Evolutionary conservation across 2,113 vertebrate species (phyloP), one percentile per base, ranked within the genome.

Genomic region (Falco punctatus): DNA sequence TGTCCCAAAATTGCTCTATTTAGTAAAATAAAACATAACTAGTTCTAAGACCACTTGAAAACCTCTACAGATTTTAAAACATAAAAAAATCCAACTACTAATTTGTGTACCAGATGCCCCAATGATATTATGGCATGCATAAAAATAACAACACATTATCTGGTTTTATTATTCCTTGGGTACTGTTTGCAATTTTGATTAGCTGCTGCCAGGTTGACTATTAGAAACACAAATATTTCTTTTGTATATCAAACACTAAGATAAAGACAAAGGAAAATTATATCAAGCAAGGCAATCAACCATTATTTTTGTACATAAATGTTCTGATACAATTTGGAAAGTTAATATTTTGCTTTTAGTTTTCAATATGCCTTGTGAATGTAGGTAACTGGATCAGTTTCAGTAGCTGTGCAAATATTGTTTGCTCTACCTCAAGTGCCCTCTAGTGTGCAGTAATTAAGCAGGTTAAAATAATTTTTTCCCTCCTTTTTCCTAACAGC

Each of bases 371-470:
- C 83, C 70, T 91, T 35, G 58, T 73, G 79, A 94, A 89, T 75
- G 2, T n/a, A 81, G 64, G 92, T 81, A 69, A 14, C 88, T 23
- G 59, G 59, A 74, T 77, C 23, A 0, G 23, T 77, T 49, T 64
- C 70, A 81, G 61, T 35, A 82, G 59, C 86, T 91, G 78, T 71
- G 7, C n/a, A 96, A 88, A 94, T 83, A 86, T 64, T 97, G 84
- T 97, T 97, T 94, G 88, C 97, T 97, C 98, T 98, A 94, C 95
- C 90, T 98, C 97, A 98, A 98, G 99, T 98, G 99, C 99, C 99
- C 99, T 99, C 99, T 99, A 99, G 99, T 98, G 99, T 98, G 98
- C 98, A 98, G 86, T 96, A 90, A 94, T 94, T 95, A 97, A 72
- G 84, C 93, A 97, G 95, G 96, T 96, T 98, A 96, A 85, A 93